Evolutionary conservation across 2,888 invertebrate species (phyloP).

Genomic region (Aspidiotus rigidus): DNA sequence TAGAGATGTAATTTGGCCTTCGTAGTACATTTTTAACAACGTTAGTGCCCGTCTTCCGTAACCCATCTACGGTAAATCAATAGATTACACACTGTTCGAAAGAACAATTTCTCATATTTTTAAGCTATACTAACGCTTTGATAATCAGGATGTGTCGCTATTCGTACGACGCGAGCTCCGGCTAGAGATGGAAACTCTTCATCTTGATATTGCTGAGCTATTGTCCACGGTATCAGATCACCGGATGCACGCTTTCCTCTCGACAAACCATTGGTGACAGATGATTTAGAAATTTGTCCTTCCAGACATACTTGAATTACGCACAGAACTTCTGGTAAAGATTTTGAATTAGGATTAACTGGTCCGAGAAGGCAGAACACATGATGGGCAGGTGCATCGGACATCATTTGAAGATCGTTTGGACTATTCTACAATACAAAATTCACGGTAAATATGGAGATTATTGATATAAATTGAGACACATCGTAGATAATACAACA

Average conservation of each 20-base stretch:
- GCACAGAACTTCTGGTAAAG: conserved; percentile 85
- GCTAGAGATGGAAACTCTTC: conserved; percentile 80
- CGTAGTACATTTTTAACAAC: conserved; percentile 80
- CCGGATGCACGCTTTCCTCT: conserved; percentile 87
- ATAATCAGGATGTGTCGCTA: conserved; percentile 97
- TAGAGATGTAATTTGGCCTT: conserved; percentile 63
- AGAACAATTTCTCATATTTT: neutral
- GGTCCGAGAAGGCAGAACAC: conserved; percentile 90
- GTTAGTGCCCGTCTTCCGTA: conserved; percentile 84
- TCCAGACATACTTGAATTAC: conserved; percentile 73
- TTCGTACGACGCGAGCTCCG: conserved; percentile 87
- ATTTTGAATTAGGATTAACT: conserved; percentile 55
- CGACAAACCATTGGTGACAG: conserved; percentile 67
- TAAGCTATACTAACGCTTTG: conserved; percentile 56
- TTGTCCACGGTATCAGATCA: conserved; percentile 97
- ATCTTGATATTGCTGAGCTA: conserved; percentile 93
- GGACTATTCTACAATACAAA: conserved; percentile 52
- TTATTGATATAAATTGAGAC: neutral
- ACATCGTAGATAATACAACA: neutral
- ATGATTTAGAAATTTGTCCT: conserved; percentile 54
- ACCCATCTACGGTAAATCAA: conserved; percentile 71
- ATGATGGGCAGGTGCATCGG: conserved; percentile 97
- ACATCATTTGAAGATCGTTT: conserved; percentile 95
- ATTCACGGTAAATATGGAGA: neutral
- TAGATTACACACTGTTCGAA: neutral